Percentiles rank a stretch among this genome's conserved stretches.
These are phyloP conservation scores for Peromyscus melanophrys DNA, from an alignment of 2,797 vertebrate genomes.

Conservation along the genomic window DNA sequence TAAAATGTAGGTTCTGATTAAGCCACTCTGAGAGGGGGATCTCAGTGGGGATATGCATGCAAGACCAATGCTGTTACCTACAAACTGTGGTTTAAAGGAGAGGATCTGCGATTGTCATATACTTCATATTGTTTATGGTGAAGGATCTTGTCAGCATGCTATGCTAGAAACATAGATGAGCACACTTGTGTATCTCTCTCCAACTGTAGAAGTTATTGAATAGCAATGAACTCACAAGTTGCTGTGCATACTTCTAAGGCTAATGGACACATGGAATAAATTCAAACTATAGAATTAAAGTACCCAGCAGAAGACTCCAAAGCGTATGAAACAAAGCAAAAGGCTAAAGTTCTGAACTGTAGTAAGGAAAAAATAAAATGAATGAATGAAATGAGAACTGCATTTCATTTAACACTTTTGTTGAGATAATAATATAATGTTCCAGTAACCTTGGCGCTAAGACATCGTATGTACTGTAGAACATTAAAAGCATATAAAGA, in stretches of 20 bases:
- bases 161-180: not conserved
- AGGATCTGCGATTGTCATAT: not conserved
- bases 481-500: not conserved
- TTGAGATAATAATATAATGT: no score
- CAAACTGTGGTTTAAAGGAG: not conserved
- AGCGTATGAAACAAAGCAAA: not conserved
- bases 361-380: not conserved
- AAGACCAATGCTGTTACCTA: not conserved
- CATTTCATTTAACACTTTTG: not conserved
- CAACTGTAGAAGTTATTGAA: not conserved
- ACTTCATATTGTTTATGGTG: not conserved
- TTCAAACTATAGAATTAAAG: not conserved
- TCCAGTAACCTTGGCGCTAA: not conserved
- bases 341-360: not conserved
- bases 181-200: not conserved
- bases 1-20: not conserved
- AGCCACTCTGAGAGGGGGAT: not conserved
- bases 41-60: rapidly evolving
- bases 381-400: not conserved
- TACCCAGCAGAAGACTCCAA: not conserved
- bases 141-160: not conserved
- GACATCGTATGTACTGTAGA: not conserved
- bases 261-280: not conserved
- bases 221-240: no score
- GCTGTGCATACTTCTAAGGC: not conserved